These are phyloP conservation scores for Fopius arisanus DNA, from an alignment of 1,140 invertebrate genomes.

Conservation along the genomic window DNA sequence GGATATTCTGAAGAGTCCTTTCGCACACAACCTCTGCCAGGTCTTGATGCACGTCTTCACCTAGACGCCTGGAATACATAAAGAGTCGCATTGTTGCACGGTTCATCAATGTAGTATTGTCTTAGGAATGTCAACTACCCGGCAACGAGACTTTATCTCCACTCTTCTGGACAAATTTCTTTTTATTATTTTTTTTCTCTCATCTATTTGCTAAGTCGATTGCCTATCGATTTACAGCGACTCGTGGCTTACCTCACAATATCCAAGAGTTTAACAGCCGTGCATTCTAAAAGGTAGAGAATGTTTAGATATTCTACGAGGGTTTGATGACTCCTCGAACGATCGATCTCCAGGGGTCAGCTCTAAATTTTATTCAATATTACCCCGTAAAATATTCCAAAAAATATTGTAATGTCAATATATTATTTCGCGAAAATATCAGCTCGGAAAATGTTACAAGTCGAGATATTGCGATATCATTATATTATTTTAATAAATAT, in stretches of 20 bases:
- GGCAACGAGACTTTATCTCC: background rate
- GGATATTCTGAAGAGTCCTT: too few species aligned
- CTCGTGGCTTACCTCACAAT: background rate
- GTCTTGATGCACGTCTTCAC: conserved; percentile 16
- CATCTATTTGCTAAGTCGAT: background rate
- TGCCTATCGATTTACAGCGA: background rate
- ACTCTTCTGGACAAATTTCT: background rate
- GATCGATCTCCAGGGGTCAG: too few species aligned
- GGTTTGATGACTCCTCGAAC: too few species aligned
- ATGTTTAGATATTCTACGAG: too few species aligned
- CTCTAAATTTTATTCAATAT: too few species aligned
- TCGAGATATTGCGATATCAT: too few species aligned
- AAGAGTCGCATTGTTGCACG: conserved; percentile 49
- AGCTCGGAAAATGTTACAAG: too few species aligned
- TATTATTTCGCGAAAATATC: too few species aligned
- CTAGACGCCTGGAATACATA: conserved; percentile 45
- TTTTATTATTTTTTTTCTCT: background rate
- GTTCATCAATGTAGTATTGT: conserved; percentile 11
- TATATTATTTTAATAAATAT: too few species aligned
- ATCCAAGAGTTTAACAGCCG: background rate
- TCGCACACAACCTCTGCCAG: background rate
- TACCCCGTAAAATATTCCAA: too few species aligned
- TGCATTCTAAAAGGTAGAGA: background rate
- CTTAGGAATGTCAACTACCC: conserved; percentile 25
- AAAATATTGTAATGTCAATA: too few species aligned